These are phyloP conservation scores for Aporrectodea caliginosa DNA, from an alignment of 1,140 invertebrate genomes.

Conservation along the genomic window DNA sequence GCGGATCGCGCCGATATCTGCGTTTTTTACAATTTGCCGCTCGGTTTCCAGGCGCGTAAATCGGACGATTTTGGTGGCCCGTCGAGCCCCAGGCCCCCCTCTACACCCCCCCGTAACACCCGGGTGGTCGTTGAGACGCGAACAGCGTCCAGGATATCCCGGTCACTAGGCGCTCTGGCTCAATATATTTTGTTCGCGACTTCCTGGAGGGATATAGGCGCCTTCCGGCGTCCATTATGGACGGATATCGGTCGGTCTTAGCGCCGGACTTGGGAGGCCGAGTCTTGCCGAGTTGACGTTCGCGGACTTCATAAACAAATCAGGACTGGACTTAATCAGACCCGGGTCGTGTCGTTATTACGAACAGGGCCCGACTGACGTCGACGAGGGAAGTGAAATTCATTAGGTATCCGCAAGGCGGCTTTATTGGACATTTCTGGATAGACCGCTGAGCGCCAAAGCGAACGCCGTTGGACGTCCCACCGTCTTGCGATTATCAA, in stretches of 20 bases:
- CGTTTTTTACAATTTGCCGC: neutral
- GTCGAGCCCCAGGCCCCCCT: too few species aligned
- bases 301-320: constrained; percentile 3
- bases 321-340: neutral
- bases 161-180: too few species aligned
- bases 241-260: neutral
- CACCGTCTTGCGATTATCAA: too few species aligned
- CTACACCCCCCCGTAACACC: too few species aligned
- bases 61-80: too few species aligned
- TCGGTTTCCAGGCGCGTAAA: neutral
- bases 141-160: too few species aligned
- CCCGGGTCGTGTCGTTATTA: neutral
- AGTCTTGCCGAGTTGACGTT: too few species aligned
- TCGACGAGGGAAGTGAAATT: neutral
- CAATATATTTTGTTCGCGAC: neutral
- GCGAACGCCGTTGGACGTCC: too few species aligned
- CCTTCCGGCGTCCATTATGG: neutral
- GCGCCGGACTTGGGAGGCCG: too few species aligned
- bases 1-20: neutral
- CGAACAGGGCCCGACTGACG: neutral
- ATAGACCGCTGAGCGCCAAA: too few species aligned
- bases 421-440: neutral
- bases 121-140: too few species aligned
- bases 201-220: neutral
- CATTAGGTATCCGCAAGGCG: neutral